Conservation (phyloP, 2,113 vertebrate species). For the Prionailurus viverrinus region DNA sequence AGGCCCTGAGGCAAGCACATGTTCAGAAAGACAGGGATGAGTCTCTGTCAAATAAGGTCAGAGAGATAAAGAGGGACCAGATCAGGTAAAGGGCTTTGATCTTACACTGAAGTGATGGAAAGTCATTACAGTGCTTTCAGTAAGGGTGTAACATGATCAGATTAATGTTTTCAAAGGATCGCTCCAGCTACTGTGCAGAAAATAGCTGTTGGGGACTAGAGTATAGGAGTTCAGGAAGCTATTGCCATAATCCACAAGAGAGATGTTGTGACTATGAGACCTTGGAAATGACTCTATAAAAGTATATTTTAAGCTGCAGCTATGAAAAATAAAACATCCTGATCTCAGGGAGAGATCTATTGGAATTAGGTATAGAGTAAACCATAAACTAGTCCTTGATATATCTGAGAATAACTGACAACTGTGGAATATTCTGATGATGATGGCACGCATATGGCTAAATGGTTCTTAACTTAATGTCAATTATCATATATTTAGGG, state of each 20-base stretch:
- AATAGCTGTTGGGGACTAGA: slow-evolving; percentile 36
- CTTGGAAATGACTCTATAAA: slow-evolving; percentile 28
- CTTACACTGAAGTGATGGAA: not conserved
- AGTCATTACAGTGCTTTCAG: slow-evolving; percentile 50
- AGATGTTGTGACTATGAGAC: not conserved
- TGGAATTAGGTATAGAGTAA: not conserved
- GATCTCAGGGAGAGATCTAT: not conserved
- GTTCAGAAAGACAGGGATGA: not conserved
- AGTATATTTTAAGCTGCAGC: not conserved
- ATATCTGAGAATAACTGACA: not conserved
- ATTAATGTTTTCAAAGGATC: slow-evolving; percentile 65
- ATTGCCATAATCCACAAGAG: not conserved
- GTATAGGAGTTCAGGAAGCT: not conserved
- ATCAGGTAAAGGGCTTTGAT: slow-evolving; percentile 32
- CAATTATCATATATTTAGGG: not conserved
- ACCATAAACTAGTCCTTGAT: not conserved
- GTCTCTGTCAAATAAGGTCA: not conserved
- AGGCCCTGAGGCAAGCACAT: not conserved
- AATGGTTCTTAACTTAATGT: not conserved
- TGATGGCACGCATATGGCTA: not conserved
- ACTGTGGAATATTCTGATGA: not conserved
- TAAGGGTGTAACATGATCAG: slow-evolving; percentile 55
- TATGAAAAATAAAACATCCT: not conserved
- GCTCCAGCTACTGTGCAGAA: not conserved
- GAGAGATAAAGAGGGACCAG: not conserved